These are phyloP conservation scores for Lepidurus arcticus DNA, from an alignment of 1,140 invertebrate genomes.

Conservation along the genomic window DNA sequence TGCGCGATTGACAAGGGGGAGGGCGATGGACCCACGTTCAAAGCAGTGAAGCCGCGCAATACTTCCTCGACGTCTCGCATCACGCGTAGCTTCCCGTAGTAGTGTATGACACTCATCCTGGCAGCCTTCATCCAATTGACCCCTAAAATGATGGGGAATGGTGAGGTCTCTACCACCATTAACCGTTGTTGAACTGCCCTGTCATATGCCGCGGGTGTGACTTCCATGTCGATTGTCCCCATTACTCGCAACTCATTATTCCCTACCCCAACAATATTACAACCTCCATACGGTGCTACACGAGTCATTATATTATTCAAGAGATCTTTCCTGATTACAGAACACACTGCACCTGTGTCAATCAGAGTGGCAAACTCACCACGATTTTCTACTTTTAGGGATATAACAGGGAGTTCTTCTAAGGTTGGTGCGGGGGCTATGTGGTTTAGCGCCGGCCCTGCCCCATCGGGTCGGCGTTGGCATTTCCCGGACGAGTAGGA, in stretches of 20 bases:
- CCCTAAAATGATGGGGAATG: constrained; percentile 27
- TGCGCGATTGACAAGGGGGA: neutral
- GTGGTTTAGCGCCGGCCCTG: neutral
- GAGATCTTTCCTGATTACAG: neutral
- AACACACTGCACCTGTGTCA: neutral
- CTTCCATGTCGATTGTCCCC: neutral
- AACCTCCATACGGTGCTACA: neutral
- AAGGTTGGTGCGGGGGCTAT: neutral
- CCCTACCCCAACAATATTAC: neutral
- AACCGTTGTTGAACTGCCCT: neutral
- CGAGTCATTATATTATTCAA: neutral
- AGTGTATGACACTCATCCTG: constrained; percentile 5
- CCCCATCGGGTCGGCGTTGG: constrained; percentile 24
- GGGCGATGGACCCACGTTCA: no score
- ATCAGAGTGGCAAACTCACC: neutral
- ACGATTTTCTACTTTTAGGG: neutral
- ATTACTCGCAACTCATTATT: neutral
- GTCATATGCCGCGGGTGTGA: neutral
- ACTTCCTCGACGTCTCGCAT: neutral
- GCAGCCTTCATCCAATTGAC: constrained; percentile 23
- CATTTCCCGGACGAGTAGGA: constrained; percentile 50
- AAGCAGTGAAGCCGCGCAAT: neutral
- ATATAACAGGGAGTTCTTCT: neutral
- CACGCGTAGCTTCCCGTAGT: neutral
- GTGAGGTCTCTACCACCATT: constrained; percentile 20